A percentile compares a stretch with the other conserved stretches of the same genome.
These are phyloP conservation scores for Dendrolimus kikuchii DNA, from an alignment of 1,140 invertebrate species.

Conservation along the genomic window DNA sequence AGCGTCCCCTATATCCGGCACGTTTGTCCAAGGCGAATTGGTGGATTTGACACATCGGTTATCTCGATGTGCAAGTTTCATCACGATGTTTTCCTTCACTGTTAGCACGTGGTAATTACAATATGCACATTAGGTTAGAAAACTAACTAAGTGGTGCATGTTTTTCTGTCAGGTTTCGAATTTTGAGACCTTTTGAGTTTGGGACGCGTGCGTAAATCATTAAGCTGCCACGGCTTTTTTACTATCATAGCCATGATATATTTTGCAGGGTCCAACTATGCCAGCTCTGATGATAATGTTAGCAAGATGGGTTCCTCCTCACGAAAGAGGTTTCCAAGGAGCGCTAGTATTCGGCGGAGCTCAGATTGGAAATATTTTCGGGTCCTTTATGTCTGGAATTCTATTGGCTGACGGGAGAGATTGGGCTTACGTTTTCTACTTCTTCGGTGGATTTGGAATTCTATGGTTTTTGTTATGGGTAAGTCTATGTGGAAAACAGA, in stretches of 20 bases:
- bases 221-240: too few species aligned
- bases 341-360: constrained; percentile 81
- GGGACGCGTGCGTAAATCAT: too few species aligned
- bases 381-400: constrained; percentile 79
- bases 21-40: too few species aligned
- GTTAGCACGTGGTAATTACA: too few species aligned
- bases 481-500: constrained; percentile 28
- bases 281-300: constrained; percentile 82
- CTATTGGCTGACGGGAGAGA: constrained; percentile 76
- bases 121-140: too few species aligned
- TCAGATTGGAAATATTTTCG: constrained; percentile 81
- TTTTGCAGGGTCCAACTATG: constrained; percentile 79
- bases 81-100: too few species aligned
- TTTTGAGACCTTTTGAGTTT: too few species aligned
- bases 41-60: too few species aligned
- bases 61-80: too few species aligned
- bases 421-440: constrained; percentile 87
- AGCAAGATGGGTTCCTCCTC: constrained; percentile 81
- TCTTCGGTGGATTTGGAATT: constrained; percentile 84
- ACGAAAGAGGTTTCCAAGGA: constrained; percentile 80
- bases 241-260: constrained; percentile 1
- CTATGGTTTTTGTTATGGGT: constrained; percentile 83
- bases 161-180: too few species aligned
- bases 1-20: too few species aligned
- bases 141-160: too few species aligned